Evolutionary conservation across 2,888 invertebrate genomes (phyloP).

Genomic region (Lacanobia oleracea): DNA sequence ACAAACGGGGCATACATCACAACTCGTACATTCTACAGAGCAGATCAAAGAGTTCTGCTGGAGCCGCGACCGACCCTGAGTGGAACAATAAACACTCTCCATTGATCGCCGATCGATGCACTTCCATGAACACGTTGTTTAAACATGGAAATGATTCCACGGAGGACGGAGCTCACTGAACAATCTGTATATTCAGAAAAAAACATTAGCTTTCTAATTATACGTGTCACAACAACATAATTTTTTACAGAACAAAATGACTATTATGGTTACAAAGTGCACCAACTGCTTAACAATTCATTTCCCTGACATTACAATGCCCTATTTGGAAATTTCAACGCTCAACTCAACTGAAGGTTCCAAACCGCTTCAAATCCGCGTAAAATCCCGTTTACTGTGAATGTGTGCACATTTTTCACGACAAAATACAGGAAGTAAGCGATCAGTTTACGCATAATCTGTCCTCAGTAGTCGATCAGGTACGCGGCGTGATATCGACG

Average conservation of each 20-base stretch:
- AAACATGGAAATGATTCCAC: background rate
- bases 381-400: background rate
- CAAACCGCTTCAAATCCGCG: background rate
- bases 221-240: background rate
- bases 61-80: background rate
- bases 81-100: slow-evolving; percentile 23
- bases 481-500: slow-evolving; percentile 15
- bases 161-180: slow-evolving; percentile 1
- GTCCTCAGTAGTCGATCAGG: slow-evolving; percentile 30
- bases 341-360: background rate
- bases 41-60: slow-evolving; percentile 40
- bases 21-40: slow-evolving; percentile 16
- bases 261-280: background rate
- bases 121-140: slow-evolving; percentile 9
- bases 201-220: too few relatives aligned
- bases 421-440: background rate
- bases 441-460: slow-evolving; percentile 17
- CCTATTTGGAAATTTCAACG: background rate
- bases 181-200: background rate
- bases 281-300: background rate
- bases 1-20: slow-evolving; percentile 37
- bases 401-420: background rate
- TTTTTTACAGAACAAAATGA: too few relatives aligned
- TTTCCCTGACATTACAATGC: background rate
- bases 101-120: background rate